Evolutionary conservation across 2,113 vertebrate genomes (phyloP), one percentile per base, ranked within the genome.

Genomic region (Psittacus erithacus): DNA sequence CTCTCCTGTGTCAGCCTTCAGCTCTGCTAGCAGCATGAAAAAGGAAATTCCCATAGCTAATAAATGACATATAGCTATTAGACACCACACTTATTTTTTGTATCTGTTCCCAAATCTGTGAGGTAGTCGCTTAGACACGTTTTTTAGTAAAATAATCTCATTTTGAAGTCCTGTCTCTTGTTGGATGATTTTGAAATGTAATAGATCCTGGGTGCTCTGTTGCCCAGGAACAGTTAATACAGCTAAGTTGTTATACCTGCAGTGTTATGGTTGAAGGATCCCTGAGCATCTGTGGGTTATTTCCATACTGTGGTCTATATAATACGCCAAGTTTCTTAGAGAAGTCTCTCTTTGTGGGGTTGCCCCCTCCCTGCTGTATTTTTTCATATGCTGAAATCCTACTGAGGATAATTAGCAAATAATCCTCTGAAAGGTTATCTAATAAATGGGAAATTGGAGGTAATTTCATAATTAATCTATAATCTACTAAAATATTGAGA

Each of bases 381-480:
- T 94, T 92, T 77, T 93, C 41, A 38, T 53, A 29, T 65, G 29
- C 16, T 76, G 79, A 81, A 92, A 92, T 86, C 53, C 71, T 82
- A 44, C 20, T 88, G 93, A 86, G 83, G 49, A 79, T 90, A 90
- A 94, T 92, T 88, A 86, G 78, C 77, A 92, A 82, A 71, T 53
- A 92, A 85, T 59, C 57, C 70, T 74, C n/a, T 44, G 67, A 71
- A 93, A 95, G 71, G 18, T 92, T 91, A 80, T 79, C 75, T 89
- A 84, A 96, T 85, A 95, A 94, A 86, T 73, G 68, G 60, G 28
- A 95, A 92, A 88, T 78, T 79, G 70, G 43, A 89, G 86, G 55
- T 84, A 12, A 84, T 84, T 39, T 80, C 5, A 7, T 78, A 87
- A 73, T 91, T 93, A 92, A 89, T 49, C 39, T 91, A 9, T 59